Base-by-base conservation (phyloP, 2,113 vertebrate genomes). In the Copsychus sechellarum region DNA sequence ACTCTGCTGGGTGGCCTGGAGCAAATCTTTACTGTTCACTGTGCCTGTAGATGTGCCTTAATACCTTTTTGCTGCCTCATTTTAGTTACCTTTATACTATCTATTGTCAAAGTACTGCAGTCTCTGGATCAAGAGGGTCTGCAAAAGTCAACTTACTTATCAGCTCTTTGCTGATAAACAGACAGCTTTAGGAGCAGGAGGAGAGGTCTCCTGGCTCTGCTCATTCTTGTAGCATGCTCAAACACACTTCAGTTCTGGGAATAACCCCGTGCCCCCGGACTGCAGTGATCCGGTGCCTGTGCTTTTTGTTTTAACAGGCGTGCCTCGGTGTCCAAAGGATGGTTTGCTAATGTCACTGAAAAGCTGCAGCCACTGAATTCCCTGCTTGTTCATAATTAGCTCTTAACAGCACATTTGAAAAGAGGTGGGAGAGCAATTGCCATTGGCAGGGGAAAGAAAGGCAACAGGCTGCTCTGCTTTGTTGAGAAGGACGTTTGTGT, bases 341-440 rank as follows among this genome's bases (percentile, higher is more conserved):
- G 42, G 40, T 86, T 95, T 48, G 6, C 61, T 94, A 18, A 47
- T 40, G 56, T 64, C 83, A 34, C 76, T n/a, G 81, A 62, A 90
- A 93, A 92, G 58, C 77, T 77, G 70, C 81, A 71, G 85, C 77
- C 82, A 31, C 69, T 70, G 88, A 92, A 38, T 81, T 88, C 64
- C 87, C 81, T 93, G 77, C 64, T 82, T 81, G 74, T 78, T 88
- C 57, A 24, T 97, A 96, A 97, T 97, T 95, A 96, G 89, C 93
- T 96, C 90, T 28, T 97, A 96, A 96, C 90, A 92, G 67, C 88
- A 60, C 36, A 4, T 82, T 90, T 94, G 74, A 91, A 95, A 97
- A 92, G 92, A 86, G 51, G 83, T 42, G 78, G 56, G 76, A 76
- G 90, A 69, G 64, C 24, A 9, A 93, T 91, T 94, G 90, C 90